Evolutionary conservation across 2,797 vertebrate genomes (phyloP), one percentile per base, ranked within the genome.

Genomic region (Cirrhinus mrigala): DNA sequence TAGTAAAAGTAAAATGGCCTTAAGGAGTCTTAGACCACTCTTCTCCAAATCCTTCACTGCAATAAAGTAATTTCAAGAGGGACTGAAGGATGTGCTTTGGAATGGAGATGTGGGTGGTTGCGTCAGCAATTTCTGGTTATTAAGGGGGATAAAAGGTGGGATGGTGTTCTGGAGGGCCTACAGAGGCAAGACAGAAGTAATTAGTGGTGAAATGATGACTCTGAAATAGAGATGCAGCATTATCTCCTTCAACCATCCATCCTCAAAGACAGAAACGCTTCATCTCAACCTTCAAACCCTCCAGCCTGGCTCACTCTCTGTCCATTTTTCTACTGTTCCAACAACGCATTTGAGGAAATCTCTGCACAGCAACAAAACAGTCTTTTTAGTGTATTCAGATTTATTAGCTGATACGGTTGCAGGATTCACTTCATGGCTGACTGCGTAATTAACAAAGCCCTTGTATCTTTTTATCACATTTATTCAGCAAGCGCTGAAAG

Each of bases 381-480:
- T 62, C 6, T 48, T 56, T 48, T 71, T 14, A 44, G 12, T 24
- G 1, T 46, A 15, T 81, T 22, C 56, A 62, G 40, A 71, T 71
- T 33, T 62, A 62, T 81, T 37, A 56, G 48, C 10, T 11, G 6
- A 82, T 37, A 82, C 0, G 37, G 10, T 60, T 73, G 73, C 9
- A 2, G 11, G n/a, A 73, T 71, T 71, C 15, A 15, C 18, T 82
- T 73, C 54, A 82, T 37, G 68, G 37, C 14, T 58, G 33, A 80
- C 27, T 71, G 10, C 9, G 9, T 58, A 60, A 58, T 82, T 58
- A 29, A n/a, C 24, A 79, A 71, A 82, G 27, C 33, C 37, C 8
- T 82, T 60, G n/a, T 70, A 71, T 82, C 66, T 71, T 11, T 70
- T 60, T 73, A 58, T 73, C 54, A 52, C 44, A 16, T 75, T 83